Conservation (phyloP, 2,888 invertebrate species). For the Diarsia mendica region DNA sequence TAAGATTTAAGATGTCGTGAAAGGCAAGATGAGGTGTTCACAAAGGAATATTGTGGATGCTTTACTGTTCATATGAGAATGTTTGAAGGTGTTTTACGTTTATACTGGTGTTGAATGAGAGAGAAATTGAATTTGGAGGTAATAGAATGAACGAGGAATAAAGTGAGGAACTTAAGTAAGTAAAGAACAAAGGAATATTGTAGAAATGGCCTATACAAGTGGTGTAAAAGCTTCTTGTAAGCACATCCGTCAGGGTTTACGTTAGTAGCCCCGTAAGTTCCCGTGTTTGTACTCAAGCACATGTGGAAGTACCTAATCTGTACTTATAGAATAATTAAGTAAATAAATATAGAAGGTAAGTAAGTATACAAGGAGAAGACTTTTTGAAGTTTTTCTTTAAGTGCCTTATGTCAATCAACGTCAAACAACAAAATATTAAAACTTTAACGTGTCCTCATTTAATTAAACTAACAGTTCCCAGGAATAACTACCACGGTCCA, state of each 20-base stretch:
- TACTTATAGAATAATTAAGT: neutral
- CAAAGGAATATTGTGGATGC: slow-evolving; percentile 45
- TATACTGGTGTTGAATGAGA: slow-evolving; percentile 2
- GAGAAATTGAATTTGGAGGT: slow-evolving; percentile 20
- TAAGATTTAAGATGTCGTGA: slow-evolving; percentile 51
- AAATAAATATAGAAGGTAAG: too few species aligned
- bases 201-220: neutral
- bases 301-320: neutral
- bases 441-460: neutral
- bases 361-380: too few species aligned
- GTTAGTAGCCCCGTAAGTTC: neutral
- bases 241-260: neutral
- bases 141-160: slow-evolving; percentile 16
- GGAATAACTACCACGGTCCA: neutral
- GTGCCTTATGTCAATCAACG: neutral
- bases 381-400: too few species aligned
- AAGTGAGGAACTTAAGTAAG: neutral
- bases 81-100: slow-evolving; percentile 24
- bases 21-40: slow-evolving; percentile 52
- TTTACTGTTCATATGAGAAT: slow-evolving; percentile 47
- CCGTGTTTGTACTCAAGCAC: neutral
- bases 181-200: neutral
- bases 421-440: too few species aligned
- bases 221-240: neutral
- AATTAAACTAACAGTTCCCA: neutral